Conservation (phyloP, 1,140 invertebrate genomes). For the Formica selysi region DNA sequence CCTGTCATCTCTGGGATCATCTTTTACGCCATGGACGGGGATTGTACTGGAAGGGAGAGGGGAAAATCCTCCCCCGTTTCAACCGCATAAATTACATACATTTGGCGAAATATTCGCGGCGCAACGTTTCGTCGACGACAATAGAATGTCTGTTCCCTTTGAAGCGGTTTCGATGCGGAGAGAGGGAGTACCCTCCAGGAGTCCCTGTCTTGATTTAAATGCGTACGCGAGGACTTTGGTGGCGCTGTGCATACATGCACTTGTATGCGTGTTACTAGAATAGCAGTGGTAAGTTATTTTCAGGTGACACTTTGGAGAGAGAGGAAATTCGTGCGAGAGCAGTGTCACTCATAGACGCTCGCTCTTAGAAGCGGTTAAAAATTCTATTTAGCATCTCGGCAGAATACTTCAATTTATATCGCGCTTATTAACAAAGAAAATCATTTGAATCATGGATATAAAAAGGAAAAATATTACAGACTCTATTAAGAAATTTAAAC, state of each 20-base stretch:
- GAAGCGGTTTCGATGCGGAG: conserved; percentile 61
- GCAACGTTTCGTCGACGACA: conserved; percentile 37
- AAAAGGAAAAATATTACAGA: no score
- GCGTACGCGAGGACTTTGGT: conserved; percentile 73
- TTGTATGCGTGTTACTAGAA: conserved; percentile 76
- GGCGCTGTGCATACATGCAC: conserved; percentile 65
- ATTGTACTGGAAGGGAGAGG: neutral
- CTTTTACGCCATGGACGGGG: neutral
- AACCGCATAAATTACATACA: conserved; percentile 18
- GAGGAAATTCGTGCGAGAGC: conserved; percentile 71
- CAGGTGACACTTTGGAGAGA: conserved; percentile 76
- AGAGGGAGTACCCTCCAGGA: conserved; percentile 68
- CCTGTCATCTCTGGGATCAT: no score
- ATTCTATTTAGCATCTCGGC: conserved; percentile 1
- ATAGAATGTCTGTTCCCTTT: conserved; percentile 64
- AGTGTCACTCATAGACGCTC: conserved; percentile 73
- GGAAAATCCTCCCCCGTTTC: conserved; percentile 51
- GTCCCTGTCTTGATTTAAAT: conserved; percentile 73
- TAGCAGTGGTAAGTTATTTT: conserved; percentile 77
- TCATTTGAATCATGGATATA: neutral
- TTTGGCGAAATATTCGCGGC: conserved; percentile 47
- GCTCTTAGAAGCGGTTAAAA: conserved; percentile 38
- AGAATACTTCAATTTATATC: neutral
- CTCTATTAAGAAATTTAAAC: neutral
- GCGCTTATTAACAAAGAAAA: neutral